Conservation (phyloP, 2,113 vertebrate genomes). For the Sminthopsis crassicaudata region DNA sequence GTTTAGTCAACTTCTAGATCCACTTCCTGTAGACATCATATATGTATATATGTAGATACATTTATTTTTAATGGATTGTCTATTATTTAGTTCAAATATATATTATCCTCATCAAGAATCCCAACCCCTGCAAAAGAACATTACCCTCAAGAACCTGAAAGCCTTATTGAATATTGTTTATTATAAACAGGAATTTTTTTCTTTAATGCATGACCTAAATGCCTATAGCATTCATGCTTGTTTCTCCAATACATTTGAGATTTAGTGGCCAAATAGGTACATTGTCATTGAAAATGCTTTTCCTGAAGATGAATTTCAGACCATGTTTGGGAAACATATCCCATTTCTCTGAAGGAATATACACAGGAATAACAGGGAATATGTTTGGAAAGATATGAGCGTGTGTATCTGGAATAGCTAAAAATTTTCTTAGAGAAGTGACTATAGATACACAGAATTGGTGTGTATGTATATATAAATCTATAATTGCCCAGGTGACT, state of each 20-base stretch:
- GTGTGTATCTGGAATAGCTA: too few species aligned
- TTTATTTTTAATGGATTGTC: too few species aligned
- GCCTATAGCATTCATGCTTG: not conserved
- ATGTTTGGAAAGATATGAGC: too few species aligned
- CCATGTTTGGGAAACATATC: too few species aligned
- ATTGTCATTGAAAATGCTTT: constrained; percentile 23
- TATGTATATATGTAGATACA: too few species aligned
- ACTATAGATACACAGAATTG: not conserved
- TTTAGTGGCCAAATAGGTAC: not conserved
- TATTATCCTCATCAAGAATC: constrained; percentile 27
- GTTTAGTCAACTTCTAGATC: not conserved
- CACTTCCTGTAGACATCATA: not conserved
- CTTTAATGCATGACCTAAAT: constrained; percentile 39
- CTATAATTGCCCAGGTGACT: not conserved
- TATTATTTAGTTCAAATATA: constrained; percentile 7
- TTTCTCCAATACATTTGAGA: constrained; percentile 13
- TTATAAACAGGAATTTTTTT: constrained; percentile 21
- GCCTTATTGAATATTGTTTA: constrained; percentile 25
- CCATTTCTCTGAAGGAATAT: too few species aligned
- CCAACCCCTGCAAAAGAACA: not conserved
- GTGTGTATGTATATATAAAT: not conserved
- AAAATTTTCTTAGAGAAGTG: constrained; percentile 5
- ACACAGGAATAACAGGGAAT: too few species aligned
- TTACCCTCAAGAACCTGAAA: not conserved
- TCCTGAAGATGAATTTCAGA: not conserved